Evolutionary conservation across 1,140 invertebrate species (phyloP), one percentile per base, ranked within the genome.

Genomic region (Drosophila neocordata): DNA sequence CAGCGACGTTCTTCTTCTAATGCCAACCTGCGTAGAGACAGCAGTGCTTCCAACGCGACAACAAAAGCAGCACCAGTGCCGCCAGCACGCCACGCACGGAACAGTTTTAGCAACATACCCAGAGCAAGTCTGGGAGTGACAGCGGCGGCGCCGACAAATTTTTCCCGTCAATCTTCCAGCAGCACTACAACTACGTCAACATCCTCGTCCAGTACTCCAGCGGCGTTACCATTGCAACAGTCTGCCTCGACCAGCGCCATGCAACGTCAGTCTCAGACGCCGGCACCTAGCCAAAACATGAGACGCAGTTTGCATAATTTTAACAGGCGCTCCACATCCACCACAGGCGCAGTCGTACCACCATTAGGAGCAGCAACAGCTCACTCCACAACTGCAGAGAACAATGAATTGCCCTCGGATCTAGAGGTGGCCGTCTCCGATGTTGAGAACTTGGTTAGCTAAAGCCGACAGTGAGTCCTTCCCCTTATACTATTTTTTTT

Each of bases 371-470:
- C 79, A n/a, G 11, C 52, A 20, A 37, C 70, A 59, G 18, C 76
- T 12, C 24, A 57, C 48, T 34, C 65, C 34, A 37, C 52, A 55
- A 13, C 73, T 35, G 60, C 68, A 8, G 62, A 65, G 24, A 68
- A 81, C 55, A 80, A 84, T 15, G 85, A 89, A 60, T 62, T 91
- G 53, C 87, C 90, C 31, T 91, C 91, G 34, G 91, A 92, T 62
- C 59, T 91, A n/a, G 91, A 92, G 74, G 89, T 91, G 22, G 87
- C 90, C 68, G 73, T 92, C 4, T 92, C 91, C 18, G 91, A 92
- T 65, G 73, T 92, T 56, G 90, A 92, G 77, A 91, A 91, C 66
- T 58, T 92, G 69, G 90, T 92, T 89, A 92, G 90, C 89, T 90
- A 91, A 89, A 72, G 78, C 66, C 72, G 70, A 64, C 65, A 22